Evolutionary conservation across 2,888 invertebrate genomes (phyloP), one percentile per base, ranked within the genome.

Genomic region (Pyrochroa serraticornis): DNA sequence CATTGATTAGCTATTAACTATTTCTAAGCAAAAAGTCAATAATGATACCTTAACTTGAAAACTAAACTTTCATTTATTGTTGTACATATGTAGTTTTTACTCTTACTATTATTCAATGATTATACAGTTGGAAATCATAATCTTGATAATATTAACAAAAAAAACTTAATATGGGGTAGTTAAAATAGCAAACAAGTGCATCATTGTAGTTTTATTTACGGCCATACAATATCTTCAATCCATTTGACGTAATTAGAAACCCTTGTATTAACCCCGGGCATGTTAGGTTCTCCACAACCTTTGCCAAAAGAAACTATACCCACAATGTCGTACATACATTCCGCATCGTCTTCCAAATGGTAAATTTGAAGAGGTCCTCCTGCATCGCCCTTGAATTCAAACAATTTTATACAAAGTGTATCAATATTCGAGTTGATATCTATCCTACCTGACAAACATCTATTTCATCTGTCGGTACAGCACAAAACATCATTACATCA

Each of bases 361-460:
- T 22, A 22, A 8, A 82, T 67, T 43, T 77, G 77, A 9, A 88
- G 75, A 1, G 87, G 87, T 7, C 87, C 87, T n/a, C 88, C 87
- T 36, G 85, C 86, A 75, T 87, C 87, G 34, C 87, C 10, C 13
- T 33, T n/a, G 36, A 52, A 34, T 35, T 10, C 3, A 3, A 3
- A 38, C 2, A 3, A 22, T 2, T 22, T 22, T 3, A 22, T 22
- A 22, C 22, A 2, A 22, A 22, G 22, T 22, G 2, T 22, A 22
- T n/a, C 7, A 22, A 22, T 10, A 2, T 36, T 36, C 12, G 2
- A 3, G 2, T 36, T n/a, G n/a, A 5, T 38, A 38, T 9, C 37
- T 39, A 22, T 22, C 63, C 70, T 70, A 82, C 82, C 73, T 80
- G 80, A 47, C 86, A 85, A 0, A 84, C 83, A 58, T 86, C 85